Evolutionary conservation across 2,888 invertebrate species (phyloP).

Genomic region (Hylaea fasciaria): DNA sequence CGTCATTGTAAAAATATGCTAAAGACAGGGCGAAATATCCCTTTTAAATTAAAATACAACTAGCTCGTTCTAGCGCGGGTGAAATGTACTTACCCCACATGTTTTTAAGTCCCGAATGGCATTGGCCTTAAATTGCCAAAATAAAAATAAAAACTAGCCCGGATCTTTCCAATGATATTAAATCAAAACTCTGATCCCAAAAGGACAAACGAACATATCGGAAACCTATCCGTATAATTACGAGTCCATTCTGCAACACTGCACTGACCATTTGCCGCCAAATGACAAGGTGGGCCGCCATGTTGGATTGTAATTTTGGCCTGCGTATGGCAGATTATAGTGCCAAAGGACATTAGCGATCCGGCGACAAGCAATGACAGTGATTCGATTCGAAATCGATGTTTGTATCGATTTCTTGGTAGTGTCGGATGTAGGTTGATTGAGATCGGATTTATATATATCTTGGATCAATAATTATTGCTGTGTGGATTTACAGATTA

Average conservation of each 20-base stretch:
- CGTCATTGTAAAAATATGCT: no score
- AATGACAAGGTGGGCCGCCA: constrained; percentile 77
- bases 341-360: constrained; percentile 66
- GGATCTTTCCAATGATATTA: constrained; percentile 31
- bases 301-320: constrained; percentile 71
- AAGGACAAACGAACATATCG: constrained; percentile 58
- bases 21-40: no score
- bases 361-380: constrained; percentile 70
- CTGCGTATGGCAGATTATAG: constrained; percentile 77
- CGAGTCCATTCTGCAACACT: constrained; percentile 49
- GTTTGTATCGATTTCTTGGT: constrained; percentile 57
- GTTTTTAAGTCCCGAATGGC: no score
- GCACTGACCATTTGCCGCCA: constrained; percentile 64
- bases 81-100: no score
- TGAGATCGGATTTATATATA: constrained; percentile 7
- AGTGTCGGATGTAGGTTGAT: constrained; percentile 39
- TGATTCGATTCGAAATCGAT: constrained; percentile 57
- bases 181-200: constrained; percentile 36
- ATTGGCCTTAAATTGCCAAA: no score
- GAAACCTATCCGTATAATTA: constrained; percentile 71
- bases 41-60: no score
- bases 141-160: constrained; percentile 3
- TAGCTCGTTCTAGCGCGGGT: no score
- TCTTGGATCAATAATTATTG: constrained; percentile 3
- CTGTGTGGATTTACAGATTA: background rate